Evolutionary conservation across 2,797 vertebrate species (phyloP).

Genomic region (Arrhamphus sclerolepis): DNA sequence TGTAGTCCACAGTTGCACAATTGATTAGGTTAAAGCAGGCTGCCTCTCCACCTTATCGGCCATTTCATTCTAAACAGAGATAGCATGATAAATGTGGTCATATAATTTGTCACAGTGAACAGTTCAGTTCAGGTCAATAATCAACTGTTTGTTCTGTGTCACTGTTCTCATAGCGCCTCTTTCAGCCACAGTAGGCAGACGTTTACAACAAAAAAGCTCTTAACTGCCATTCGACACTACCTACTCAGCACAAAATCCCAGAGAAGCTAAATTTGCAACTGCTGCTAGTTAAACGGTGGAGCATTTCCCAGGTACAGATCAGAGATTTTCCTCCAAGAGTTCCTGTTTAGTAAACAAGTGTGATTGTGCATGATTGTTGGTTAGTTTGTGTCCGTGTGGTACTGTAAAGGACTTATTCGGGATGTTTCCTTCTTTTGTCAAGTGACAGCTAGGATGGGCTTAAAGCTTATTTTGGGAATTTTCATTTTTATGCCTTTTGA

Average conservation of each 20-base stretch:
- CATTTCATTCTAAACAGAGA: constrained; percentile 3
- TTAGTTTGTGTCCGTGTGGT: not conserved
- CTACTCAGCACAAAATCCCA: constrained; percentile 4
- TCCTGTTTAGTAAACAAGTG: not conserved
- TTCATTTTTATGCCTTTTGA: too few species aligned
- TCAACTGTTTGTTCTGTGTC: constrained; percentile 8
- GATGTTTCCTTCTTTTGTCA: too few species aligned
- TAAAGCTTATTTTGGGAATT: too few species aligned
- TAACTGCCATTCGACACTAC: constrained; percentile 1
- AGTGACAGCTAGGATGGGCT: too few species aligned
- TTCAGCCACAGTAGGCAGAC: constrained; percentile 7
- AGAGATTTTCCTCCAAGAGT: not conserved
- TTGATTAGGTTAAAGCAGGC: constrained; percentile 15
- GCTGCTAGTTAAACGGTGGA: not conserved
- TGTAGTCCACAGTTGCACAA: constrained; percentile 7
- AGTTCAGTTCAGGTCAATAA: not conserved
- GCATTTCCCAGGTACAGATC: constrained; percentile 5
- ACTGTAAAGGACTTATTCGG: not conserved
- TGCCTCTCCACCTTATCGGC: not conserved
- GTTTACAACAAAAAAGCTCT: constrained; percentile 18
- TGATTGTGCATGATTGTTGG: too few species aligned
- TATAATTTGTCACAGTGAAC: constrained; percentile 5
- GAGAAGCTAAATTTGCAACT: not conserved
- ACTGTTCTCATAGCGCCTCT: not conserved
- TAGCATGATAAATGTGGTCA: constrained; percentile 7